Evolutionary conservation across 2,888 invertebrate species (phyloP).

Genomic region (Trisateles emortualis): DNA sequence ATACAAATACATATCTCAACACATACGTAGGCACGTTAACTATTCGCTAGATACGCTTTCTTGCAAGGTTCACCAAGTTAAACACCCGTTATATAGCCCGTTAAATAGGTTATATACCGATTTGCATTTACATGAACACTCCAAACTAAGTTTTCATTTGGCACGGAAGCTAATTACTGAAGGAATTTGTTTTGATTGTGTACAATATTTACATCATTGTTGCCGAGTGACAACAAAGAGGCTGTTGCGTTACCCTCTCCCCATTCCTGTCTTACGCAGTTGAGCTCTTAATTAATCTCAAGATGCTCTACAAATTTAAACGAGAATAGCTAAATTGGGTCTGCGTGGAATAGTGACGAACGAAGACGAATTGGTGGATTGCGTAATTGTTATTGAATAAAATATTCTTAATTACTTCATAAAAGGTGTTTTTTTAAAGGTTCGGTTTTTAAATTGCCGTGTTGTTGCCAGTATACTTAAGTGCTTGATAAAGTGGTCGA

Average conservation of each 20-base stretch:
- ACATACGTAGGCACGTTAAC: background rate
- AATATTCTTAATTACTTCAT: background rate
- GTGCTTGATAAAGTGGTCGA: too few species aligned
- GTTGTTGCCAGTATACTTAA: too few species aligned
- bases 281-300: constrained; percentile 46
- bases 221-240: constrained; percentile 27
- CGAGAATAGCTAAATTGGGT: background rate
- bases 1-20: background rate
- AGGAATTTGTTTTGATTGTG: constrained; percentile 27
- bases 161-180: constrained; percentile 16
- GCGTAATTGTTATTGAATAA: background rate
- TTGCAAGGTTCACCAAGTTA: background rate
- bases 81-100: background rate
- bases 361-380: constrained; percentile 30
- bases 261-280: constrained; percentile 11
- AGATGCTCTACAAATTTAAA: constrained; percentile 24
- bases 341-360: constrained; percentile 21
- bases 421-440: too few species aligned
- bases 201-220: constrained; percentile 36
- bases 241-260: constrained; percentile 10
- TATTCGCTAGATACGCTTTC: background rate
- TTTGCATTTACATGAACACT: constrained; percentile 4
- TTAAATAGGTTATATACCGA: background rate
- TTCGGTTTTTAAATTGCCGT: too few species aligned
- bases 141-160: constrained; percentile 9